These are phyloP conservation scores for Galerucella nymphaeae DNA, from an alignment of 2,888 invertebrate genomes.

Conservation along the genomic window DNA sequence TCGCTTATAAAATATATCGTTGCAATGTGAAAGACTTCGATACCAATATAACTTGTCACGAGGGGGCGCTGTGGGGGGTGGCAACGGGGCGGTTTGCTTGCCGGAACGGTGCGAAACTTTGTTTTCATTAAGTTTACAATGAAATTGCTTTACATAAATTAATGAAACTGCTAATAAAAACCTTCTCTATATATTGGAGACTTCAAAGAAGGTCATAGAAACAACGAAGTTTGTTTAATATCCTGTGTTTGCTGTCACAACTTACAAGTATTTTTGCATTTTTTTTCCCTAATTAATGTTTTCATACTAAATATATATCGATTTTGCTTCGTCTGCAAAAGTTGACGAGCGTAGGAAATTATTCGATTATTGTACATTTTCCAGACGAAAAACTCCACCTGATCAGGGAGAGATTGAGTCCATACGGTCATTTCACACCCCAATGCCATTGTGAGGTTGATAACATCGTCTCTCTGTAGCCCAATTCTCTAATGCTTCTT, in stretches of 20 bases:
- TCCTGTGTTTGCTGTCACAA: constrained; percentile 29
- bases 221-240: constrained; percentile 33
- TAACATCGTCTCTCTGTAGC: constrained; percentile 45
- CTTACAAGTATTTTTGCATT: constrained; percentile 12
- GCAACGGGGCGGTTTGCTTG: constrained; percentile 25
- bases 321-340: background rate
- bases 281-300: background rate
- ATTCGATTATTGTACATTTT: constrained; percentile 49
- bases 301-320: background rate
- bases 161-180: constrained; percentile 47
- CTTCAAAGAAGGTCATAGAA: constrained; percentile 34
- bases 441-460: constrained; percentile 54
- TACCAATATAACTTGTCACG: constrained; percentile 51
- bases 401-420: constrained; percentile 48
- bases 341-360: constrained; percentile 36
- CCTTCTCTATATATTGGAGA: constrained; percentile 39
- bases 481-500: constrained; percentile 33
- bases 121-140: constrained; percentile 50
- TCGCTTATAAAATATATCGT: constrained; percentile 58
- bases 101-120: constrained; percentile 47
- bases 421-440: constrained; percentile 53
- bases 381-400: constrained; percentile 46
- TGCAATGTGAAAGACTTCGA: constrained; percentile 52
- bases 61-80: constrained; percentile 17
- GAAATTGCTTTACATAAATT: constrained; percentile 49